Conservation (phyloP, 2,797 vertebrate species). For the Chelon auratus region DNA sequence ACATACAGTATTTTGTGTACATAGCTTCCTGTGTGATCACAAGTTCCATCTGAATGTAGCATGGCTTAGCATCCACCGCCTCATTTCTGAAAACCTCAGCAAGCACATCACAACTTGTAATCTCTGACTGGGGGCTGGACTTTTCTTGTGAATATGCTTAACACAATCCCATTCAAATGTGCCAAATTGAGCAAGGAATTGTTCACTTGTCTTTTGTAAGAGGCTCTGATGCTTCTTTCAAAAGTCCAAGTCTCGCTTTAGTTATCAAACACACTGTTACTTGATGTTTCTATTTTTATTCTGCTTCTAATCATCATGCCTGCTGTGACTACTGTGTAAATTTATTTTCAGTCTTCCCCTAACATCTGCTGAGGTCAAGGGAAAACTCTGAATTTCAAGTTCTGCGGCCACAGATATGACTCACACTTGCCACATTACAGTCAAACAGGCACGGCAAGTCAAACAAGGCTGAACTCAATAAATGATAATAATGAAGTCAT, state of each 20-base stretch:
- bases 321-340: not conserved
- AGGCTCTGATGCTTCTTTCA: not conserved
- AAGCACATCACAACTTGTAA: too few relatives aligned
- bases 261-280: not conserved
- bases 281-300: not conserved
- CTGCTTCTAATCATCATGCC: not conserved
- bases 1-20: too few relatives aligned
- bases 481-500: conserved; percentile 27
- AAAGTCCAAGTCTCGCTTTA: not conserved
- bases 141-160: too few relatives aligned
- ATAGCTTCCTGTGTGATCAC: too few relatives aligned
- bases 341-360: not conserved
- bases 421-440: conserved; percentile 20
- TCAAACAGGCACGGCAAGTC: not conserved
- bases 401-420: not conserved
- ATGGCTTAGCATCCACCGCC: too few relatives aligned
- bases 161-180: too few relatives aligned
- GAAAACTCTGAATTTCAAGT: not conserved
- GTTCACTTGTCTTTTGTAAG: not conserved
- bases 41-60: too few relatives aligned
- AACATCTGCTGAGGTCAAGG: conserved; percentile 33
- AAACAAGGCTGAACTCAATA: not conserved
- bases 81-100: too few relatives aligned
- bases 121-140: too few relatives aligned
- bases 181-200: not conserved